Evolutionary conservation across 2,113 vertebrate species (phyloP), one percentile per base, ranked within the genome.

Genomic region (Phrynosoma blainvillii): DNA sequence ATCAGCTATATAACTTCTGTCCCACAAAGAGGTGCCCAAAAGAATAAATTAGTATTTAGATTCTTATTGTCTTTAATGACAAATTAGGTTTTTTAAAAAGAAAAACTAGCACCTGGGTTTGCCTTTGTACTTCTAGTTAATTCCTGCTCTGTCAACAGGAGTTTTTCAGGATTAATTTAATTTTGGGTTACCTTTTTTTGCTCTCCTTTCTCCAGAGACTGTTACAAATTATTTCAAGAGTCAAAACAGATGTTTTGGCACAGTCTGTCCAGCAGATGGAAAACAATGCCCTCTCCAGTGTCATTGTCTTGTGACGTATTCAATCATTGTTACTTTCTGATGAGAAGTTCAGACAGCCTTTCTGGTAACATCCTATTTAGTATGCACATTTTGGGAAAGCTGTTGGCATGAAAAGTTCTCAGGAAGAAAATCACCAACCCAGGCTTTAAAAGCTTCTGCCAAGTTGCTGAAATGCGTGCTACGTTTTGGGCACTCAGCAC

Each of bases 211-310:
- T 3, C 89, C 82, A 75, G n/a, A 95, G 93, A 93, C 89, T 94
- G 92, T 94, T 93, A 93, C 85, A 93, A 92, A 92, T 84, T 59
- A 82, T 82, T 94, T 93, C 82, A 32, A 9, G 68, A 92, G 91
- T 84, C 89, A 87, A 95, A 95, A 95, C 95, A 96, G 96, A 94
- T 96, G 95, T 95, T 94, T 84, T 75, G 78, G 81, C 89, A 93
- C 82, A 90, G 92, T 87, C 92, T 87, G 54, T 79, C 87, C 82
- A 91, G 90, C 94, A 95, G 90, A 91, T 90, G 87, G 91, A 94
- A 94, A 94, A 93, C 82, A 90, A 89, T 90, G 84, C 76, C 70
- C 89, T 94, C 88, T 87, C 87, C 85, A 91, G 78, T 87, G 92
- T 92, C 87, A 91, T 82, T 92, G 70, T 83, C 73, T 91, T 87